A percentile compares a stretch with the other conserved stretches of the same genome.
Evolutionary conservation across 1,140 invertebrate species (phyloP).

Genomic region (Planococcus citri): DNA sequence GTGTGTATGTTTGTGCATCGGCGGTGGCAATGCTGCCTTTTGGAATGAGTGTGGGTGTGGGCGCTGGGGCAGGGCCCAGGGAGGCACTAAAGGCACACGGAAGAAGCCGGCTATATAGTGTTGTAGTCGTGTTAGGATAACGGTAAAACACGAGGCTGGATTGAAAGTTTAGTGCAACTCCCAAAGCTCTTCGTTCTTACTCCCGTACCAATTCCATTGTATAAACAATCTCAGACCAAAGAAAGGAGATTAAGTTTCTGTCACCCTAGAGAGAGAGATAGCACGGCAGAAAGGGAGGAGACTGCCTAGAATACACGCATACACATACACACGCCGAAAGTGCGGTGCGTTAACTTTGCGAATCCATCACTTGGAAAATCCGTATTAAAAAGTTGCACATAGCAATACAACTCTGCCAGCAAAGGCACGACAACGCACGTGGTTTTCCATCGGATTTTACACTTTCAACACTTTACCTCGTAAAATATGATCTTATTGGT

Average conservation of each 20-base stretch:
- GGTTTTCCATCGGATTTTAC: not conserved
- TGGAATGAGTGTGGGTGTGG: not conserved
- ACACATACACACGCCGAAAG: not conserved
- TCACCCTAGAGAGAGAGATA: conserved; percentile 9
- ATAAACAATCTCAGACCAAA: conserved; percentile 17
- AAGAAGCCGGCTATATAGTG: not conserved
- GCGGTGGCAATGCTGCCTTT: too few species aligned
- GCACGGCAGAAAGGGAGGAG: not conserved
- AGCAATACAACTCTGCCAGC: too few species aligned
- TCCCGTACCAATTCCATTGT: not conserved
- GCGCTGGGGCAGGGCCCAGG: too few species aligned
- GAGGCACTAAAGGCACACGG: not conserved
- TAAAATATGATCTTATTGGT: conserved; percentile 3
- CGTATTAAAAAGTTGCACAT: conserved; percentile 7
- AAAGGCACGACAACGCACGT: too few species aligned
- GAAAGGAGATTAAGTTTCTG: conserved; percentile 19
- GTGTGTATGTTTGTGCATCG: not conserved
- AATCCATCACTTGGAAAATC: conserved; percentile 19
- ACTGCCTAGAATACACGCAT: not conserved
- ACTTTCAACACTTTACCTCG: not conserved
- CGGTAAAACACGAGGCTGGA: conserved; percentile 10
- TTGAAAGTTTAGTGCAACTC: conserved; percentile 19
- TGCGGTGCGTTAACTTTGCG: conserved; percentile 5
- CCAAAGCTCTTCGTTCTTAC: conserved; percentile 12
- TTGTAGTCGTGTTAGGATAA: conserved; percentile 11